Conservation (phyloP, 2,888 invertebrate species). For the Leuctra nigra region DNA sequence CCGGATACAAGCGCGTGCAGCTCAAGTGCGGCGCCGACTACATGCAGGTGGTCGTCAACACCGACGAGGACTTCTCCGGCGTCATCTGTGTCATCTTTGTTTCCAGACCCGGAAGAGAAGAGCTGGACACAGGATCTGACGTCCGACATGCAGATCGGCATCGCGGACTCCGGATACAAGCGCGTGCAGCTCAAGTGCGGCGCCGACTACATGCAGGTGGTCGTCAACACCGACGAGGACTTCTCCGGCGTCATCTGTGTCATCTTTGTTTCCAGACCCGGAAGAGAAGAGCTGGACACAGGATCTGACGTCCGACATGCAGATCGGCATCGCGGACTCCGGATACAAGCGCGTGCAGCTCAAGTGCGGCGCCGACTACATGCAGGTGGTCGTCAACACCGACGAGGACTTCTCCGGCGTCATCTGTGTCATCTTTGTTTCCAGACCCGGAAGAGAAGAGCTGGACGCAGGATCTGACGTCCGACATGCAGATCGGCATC, state of each 20-base stretch:
- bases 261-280: too few species aligned
- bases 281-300: slow-evolving; percentile 46
- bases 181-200: slow-evolving; percentile 50
- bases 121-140: slow-evolving; percentile 48
- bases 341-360: slow-evolving; percentile 51
- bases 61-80: slow-evolving; percentile 51
- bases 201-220: slow-evolving; percentile 47
- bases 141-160: slow-evolving; percentile 50
- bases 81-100: too few species aligned
- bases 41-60: slow-evolving; percentile 45
- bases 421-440: too few species aligned
- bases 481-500: slow-evolving; percentile 50
- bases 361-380: slow-evolving; percentile 50
- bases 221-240: slow-evolving; percentile 46
- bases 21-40: slow-evolving; percentile 50
- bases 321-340: slow-evolving; percentile 49
- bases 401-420: slow-evolving; percentile 53
- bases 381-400: slow-evolving; percentile 45
- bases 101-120: too few species aligned
- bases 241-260: slow-evolving; percentile 56
- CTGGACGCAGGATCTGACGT: slow-evolving; percentile 48
- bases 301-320: slow-evolving; percentile 49
- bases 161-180: slow-evolving; percentile 49
- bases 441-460: too few species aligned
- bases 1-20: slow-evolving; percentile 50